phyloP scores from a whole-genome alignment of 2,888 invertebrate genomes.

The Melieria omissa region DNA sequence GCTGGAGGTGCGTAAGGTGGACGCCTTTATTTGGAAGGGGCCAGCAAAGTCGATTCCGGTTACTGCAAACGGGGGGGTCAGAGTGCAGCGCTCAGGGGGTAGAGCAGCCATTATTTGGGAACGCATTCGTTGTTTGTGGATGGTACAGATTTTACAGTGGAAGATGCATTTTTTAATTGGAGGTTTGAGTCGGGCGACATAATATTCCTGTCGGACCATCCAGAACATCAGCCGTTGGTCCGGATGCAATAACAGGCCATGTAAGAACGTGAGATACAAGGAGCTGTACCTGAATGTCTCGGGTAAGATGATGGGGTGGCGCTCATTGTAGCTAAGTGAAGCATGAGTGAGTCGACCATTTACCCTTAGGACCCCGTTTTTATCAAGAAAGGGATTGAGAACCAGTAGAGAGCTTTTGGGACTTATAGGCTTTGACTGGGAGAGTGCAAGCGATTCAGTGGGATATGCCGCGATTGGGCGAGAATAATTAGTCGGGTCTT shows the following conservation, averaged over 20 bases:
- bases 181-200: no score
- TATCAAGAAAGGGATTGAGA: slow-evolving; percentile 31
- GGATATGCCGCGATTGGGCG: slow-evolving; percentile 6
- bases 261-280: slow-evolving; percentile 18
- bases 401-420: slow-evolving; percentile 12
- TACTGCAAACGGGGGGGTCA: no score
- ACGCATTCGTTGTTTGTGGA: no score
- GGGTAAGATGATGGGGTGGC: slow-evolving; percentile 30
- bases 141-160: no score
- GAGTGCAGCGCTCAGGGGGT: no score
- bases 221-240: no score
- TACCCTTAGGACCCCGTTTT: slow-evolving; percentile 6
- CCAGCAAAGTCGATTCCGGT: no score
- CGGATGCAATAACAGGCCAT: no score
- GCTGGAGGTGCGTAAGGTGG: no score
- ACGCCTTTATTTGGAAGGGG: slow-evolving; percentile 2
- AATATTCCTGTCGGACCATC: no score
- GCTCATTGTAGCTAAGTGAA: slow-evolving; percentile 13
- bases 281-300: slow-evolving; percentile 11
- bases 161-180: no score
- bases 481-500: slow-evolving; percentile 1
- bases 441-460: slow-evolving; percentile 5
- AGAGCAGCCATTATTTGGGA: no score
- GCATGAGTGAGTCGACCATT: slow-evolving; percentile 31
- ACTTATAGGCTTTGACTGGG: neutral